Base-by-base conservation (phyloP, 37 sponge, comb jelly and placozoan species). In the Dysidea cf. avara region DNA sequence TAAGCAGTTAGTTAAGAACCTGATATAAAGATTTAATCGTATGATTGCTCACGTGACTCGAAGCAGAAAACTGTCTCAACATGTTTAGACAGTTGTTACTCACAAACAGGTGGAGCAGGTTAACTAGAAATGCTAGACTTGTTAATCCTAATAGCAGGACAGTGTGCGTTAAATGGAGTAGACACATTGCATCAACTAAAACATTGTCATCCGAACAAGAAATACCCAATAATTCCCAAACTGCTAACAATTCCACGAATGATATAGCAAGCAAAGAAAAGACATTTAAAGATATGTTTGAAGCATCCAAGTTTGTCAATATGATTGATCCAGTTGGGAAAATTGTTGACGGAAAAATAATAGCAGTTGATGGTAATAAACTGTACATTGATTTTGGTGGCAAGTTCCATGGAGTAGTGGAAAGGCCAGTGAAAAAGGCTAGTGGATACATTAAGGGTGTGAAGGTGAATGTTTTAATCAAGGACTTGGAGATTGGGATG, bases 401-500 rank as follows among this genome's bases (percentile, higher is more conserved):
- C 56, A 89, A 89, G 34, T 89, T 89, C 61, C 81, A 88, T 62
- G 89, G 76, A 21, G 89, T 88, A 35, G 80, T 88, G n/a, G 9
- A 46, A 11, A 2, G 28, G 16, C 75, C 75, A 3, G 48, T 50
- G 38, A 40, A 39, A 1, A 37, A 25, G 18, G 5, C 33, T 11
- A 34, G 53, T 35, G 7, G n/a, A 0, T 77, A 28, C 25, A 13
- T 1, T 20, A 38, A 61, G 30, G 89, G 88, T 26, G 32, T 39
- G 18, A 40, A 24, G 21, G 84, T 88, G 3, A 29, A 21, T 4
- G 81, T 89, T 5, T 60, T 38, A 7, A 71, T 83, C 29, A 65
- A 75, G 26, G 77, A 83, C 59, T 53, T 83, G 49, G 85, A 89
- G 38, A 26, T 79, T 20, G 73, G 76, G 16, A 76, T 36, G 28